A percentile compares a stretch with the other conserved stretches of the same genome.
phyloP scores from a whole-genome alignment of 2,797 vertebrate species.

The Denticeps clupeoides region DNA sequence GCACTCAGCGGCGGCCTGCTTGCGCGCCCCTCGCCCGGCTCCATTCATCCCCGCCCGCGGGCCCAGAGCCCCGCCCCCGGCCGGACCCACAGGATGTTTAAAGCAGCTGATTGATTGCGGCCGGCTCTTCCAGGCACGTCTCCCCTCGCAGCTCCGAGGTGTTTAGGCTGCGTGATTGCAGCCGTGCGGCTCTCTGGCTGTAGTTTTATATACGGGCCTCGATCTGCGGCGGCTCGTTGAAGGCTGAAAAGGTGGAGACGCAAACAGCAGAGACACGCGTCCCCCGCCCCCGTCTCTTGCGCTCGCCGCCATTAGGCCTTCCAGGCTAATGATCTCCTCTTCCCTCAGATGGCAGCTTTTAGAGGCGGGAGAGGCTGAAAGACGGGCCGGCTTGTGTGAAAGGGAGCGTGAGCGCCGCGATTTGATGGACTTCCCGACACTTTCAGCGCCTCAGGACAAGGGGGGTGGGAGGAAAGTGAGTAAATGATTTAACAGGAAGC shows the following conservation, averaged over 20 bases:
- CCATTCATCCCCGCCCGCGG: conserved; percentile 10
- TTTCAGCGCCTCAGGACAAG: conserved; percentile 23
- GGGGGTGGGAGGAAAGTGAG: conserved; percentile 2
- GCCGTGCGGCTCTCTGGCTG: no score
- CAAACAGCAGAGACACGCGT: conserved; percentile 19
- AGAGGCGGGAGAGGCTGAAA: conserved; percentile 11
- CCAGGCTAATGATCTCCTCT: conserved; percentile 17
- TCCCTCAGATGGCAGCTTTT: conserved; percentile 16
- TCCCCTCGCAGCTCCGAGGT: no score
- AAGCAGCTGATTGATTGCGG: background rate
- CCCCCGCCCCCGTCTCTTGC: conserved; percentile 14
- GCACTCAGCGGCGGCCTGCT: conserved; percentile 20
- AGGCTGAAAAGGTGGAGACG: no score
- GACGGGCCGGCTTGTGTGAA: conserved; percentile 18
- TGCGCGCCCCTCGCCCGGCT: conserved; percentile 14
- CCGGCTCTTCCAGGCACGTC: background rate
- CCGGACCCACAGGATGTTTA: background rate
- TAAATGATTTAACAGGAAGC: conserved; percentile 39
- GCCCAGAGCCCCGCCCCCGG: no score
- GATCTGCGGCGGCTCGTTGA: no score
- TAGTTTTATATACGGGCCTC: no score
- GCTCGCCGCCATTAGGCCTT: conserved; percentile 13
- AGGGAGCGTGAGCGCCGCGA: conserved; percentile 23
- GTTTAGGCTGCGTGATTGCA: background rate
- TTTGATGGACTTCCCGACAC: conserved; percentile 39